Conservation (phyloP, 2,113 vertebrate species). For the cat (Felis catus) region F.catus_Fca126_mat1.0 CM031413.1:72778001-72778500, state of each 20-base stretch:
- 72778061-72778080: neutral
- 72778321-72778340: neutral
- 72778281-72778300: neutral
- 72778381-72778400: neutral
- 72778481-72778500: neutral
- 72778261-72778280: neutral
- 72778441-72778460: neutral
- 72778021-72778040: neutral
- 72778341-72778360: neutral
- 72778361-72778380: neutral
- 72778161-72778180: neutral
- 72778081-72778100: neutral
- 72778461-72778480: neutral
- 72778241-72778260: neutral
- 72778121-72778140: neutral
- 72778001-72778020: neutral
- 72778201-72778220: neutral
- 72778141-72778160: neutral
- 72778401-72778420: neutral
- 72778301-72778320: neutral
- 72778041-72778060: neutral
- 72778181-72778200: neutral
- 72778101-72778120: neutral
- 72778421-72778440: neutral
- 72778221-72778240: neutral